Evolutionary conservation across 2,888 invertebrate species (phyloP).

Genomic region (Boloria euphrosyne): DNA sequence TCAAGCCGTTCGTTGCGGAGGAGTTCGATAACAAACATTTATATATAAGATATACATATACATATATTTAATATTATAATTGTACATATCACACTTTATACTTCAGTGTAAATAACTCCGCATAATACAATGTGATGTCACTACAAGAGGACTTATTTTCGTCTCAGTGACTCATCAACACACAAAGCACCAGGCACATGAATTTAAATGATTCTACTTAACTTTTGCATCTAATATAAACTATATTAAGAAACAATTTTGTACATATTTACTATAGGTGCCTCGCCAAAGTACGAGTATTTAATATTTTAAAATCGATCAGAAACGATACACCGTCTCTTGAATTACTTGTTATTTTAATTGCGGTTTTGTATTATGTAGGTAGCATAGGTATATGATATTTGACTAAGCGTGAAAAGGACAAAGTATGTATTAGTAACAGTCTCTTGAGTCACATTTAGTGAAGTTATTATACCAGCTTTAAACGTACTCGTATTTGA

Average conservation of each 20-base stretch:
- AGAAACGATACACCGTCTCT: constrained; percentile 1
- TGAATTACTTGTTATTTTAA: constrained; percentile 8
- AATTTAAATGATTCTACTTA: constrained; percentile 25
- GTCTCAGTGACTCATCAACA: constrained; percentile 38
- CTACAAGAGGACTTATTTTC: constrained; percentile 35
- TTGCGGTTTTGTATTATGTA: constrained; percentile 4
- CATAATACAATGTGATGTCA: constrained; percentile 36
- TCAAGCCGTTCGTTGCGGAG: too few relatives aligned
- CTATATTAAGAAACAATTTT: not conserved
- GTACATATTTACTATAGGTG: too few relatives aligned
- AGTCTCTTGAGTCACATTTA: constrained; percentile 17
- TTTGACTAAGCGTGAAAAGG: constrained; percentile 22
- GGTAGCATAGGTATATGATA: constrained; percentile 1
- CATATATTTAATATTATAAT: too few relatives aligned
- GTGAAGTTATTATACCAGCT: constrained; percentile 5
- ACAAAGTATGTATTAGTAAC: constrained; percentile 15
- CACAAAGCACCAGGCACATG: constrained; percentile 17
- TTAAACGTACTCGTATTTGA: not conserved
- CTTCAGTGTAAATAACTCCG: constrained; percentile 24
- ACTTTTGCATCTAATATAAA: constrained; percentile 17
- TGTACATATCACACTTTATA: not conserved
- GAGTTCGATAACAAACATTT: too few relatives aligned
- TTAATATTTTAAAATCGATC: not conserved
- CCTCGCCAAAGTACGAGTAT: not conserved
- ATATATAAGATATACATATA: too few relatives aligned